These are phyloP conservation scores for Bovichtus variegatus DNA, from an alignment of 2,797 vertebrate species.

Conservation along the genomic window DNA sequence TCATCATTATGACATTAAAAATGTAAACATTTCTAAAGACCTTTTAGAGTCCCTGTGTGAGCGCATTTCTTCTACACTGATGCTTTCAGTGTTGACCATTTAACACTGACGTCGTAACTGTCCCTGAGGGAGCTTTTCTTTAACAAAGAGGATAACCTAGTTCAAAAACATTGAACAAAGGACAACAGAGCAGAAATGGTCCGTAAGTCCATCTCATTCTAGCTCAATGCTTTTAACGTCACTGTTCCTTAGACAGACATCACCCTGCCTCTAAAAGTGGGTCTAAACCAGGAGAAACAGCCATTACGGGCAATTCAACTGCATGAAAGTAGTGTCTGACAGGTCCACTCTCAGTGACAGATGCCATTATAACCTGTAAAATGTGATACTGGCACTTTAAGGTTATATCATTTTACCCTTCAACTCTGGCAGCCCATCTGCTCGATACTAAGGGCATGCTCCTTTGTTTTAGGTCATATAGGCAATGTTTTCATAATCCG, in stretches of 20 bases:
- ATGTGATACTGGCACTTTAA: constrained; percentile 86
- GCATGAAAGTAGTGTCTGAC: constrained; percentile 84
- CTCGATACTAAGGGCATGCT: constrained; percentile 54
- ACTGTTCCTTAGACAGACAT: constrained; percentile 73
- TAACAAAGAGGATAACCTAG: constrained; percentile 71
- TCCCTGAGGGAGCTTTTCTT: constrained; percentile 63
- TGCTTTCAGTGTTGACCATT: constrained; percentile 77
- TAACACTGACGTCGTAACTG: constrained; percentile 60
- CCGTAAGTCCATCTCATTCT: constrained; percentile 65
- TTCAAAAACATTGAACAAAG: constrained; percentile 58
- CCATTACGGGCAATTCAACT: constrained; percentile 85
- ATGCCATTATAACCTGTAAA: constrained; percentile 88
- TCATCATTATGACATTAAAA: constrained; percentile 88
- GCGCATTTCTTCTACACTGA: constrained; percentile 66
- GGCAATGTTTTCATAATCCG: constrained; percentile 41
- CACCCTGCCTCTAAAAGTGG: constrained; percentile 73
- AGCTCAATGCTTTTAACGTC: constrained; percentile 74
- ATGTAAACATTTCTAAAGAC: constrained; percentile 82
- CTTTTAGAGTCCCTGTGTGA: constrained; percentile 77
- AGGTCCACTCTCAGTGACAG: constrained; percentile 85
- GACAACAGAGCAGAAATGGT: constrained; percentile 60
- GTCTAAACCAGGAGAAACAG: constrained; percentile 80
- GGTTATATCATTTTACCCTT: constrained; percentile 84
- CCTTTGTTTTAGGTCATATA: constrained; percentile 63
- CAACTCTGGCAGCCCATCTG: constrained; percentile 76